Evolutionary conservation across 2,797 vertebrate species (phyloP), one percentile per base, ranked within the genome.

Genomic region (Crypturellus tataupa): DNA sequence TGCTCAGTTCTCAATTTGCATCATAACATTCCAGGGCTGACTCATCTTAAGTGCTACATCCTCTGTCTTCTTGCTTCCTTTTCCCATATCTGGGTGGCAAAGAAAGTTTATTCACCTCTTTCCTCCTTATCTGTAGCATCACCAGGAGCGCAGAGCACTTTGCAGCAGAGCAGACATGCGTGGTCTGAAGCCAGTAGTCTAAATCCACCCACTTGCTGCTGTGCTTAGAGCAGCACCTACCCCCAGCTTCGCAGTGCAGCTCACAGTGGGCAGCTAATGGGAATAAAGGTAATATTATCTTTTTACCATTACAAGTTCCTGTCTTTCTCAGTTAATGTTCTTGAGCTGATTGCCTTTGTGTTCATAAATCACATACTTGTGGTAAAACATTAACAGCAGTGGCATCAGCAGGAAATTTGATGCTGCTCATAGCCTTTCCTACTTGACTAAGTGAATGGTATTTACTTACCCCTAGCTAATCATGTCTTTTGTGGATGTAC

Each of bases 391-490:
- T 62, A 87, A 70, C 40, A 40, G 47, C 33, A 10, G 33, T 8
- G 37, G 65, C 62, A 80, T 62, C 33, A 17, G 60, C 2, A 31
- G n/a, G 75, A 47, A 84, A 53, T 53, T 24, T 29, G 13, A 25
- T 89, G 21, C 80, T 47, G 51, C 58, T 70, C 58, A 59, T 42
- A 17, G 75, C 58, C 47, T 81, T 63, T 70, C 64, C 63, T 75
- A 19, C 68, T 63, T 69, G 71, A 25, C 42, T 31, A 8, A 59
- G 58, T 70, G 58, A 75, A 42, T 47, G 46, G 24, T 80, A 33
- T 56, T 78, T 67, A 37, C 79, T 68, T 85, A 42, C 29, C 76
- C 59, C 25, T 80, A 37, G 29, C 44, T 75, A 70, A n/a, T 17
- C 4, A 2, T 24, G 53, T 58, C 71, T 72, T 87, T 51, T 89